These are phyloP conservation scores for Trichonephila inaurata DNA, from an alignment of 1,140 invertebrate genomes.

Conservation along the genomic window DNA sequence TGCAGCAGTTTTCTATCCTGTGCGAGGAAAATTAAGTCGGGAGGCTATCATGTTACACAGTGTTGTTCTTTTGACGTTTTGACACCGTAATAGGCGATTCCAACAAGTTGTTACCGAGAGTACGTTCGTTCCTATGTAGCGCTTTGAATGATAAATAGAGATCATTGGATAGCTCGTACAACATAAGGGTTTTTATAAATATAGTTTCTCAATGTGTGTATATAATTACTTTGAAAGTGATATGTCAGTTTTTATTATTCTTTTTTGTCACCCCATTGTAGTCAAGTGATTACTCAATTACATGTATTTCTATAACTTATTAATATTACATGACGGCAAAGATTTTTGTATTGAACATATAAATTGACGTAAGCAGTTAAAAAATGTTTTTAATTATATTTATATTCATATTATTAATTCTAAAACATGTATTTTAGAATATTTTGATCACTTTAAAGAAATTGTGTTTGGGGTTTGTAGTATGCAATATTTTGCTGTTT, in stretches of 20 bases:
- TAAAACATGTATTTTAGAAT: too few species aligned
- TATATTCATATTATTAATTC: too few species aligned
- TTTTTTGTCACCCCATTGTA: not conserved
- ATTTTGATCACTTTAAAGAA: too few species aligned
- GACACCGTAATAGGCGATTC: conserved; percentile 59
- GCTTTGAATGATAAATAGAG: not conserved
- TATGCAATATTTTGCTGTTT: too few species aligned
- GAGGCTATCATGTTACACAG: conserved; percentile 40
- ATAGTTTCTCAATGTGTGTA: not conserved
- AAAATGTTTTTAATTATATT: too few species aligned
- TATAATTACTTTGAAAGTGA: not conserved
- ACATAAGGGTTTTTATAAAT: not conserved
- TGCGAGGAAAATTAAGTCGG: not conserved
- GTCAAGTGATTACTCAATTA: not conserved
- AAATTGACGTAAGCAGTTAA: too few species aligned
- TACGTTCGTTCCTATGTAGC: not conserved
- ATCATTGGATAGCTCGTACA: not conserved
- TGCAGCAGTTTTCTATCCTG: not conserved
- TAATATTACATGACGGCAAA: too few species aligned
- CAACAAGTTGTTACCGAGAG: conserved; percentile 60
- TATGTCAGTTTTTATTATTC: not conserved
- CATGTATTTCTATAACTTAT: not conserved
- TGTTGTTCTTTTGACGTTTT: conserved; percentile 58
- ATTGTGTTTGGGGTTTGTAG: too few species aligned
- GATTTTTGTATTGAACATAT: too few species aligned